Base-by-base conservation (phyloP, 2,888 invertebrate species). In the Syrphus vitripennis region DNA sequence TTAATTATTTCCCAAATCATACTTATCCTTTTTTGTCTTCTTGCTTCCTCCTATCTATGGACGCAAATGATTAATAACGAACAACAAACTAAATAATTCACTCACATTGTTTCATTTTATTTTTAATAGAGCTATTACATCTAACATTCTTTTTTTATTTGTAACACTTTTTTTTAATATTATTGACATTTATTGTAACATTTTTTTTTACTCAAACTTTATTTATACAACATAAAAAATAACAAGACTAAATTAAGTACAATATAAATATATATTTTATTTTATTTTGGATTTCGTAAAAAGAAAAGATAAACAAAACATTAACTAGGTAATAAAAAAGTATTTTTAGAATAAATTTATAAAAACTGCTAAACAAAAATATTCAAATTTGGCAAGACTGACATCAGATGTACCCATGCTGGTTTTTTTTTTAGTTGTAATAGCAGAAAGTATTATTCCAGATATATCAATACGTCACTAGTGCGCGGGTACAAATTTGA, bases 81-180 rank as follows among this genome's bases (percentile, higher is more conserved):
- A 48, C 29, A 45, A 7, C 12, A 55, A 19, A 26, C 7, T 6
- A 14, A 48, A 6, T n/a, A 45, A 9, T 14, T 65, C 63, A 57
- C 48, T 82, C 70, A 53, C 50, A 69, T 81, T 74, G 77, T 70
- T 81, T 81, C 69, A 77, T 80, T 82, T 86, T 86, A 82, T 82
- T 86, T 65, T 63, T 78, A 86, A 70, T 74, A 78, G 82, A 82
- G 59, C 72, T 82, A 69, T 67, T 86, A 86, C 86, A 86, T 82
- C 63, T 84, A 86, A 86, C 77, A 82, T 81, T 69, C 37, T 71
- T 67, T 63, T 69, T 9, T 34, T n/a, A n/a, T n/a, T 65, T 26
- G 19, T 59, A 72, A 70, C 76, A 82, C 72, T 34, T 76, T 63
- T 63, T 12, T 61, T 45, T 70, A 75, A 65, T 61, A 77, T 74